phyloP scores from a whole-genome alignment of 2,113 vertebrate species.

The Silurus asotus region DNA sequence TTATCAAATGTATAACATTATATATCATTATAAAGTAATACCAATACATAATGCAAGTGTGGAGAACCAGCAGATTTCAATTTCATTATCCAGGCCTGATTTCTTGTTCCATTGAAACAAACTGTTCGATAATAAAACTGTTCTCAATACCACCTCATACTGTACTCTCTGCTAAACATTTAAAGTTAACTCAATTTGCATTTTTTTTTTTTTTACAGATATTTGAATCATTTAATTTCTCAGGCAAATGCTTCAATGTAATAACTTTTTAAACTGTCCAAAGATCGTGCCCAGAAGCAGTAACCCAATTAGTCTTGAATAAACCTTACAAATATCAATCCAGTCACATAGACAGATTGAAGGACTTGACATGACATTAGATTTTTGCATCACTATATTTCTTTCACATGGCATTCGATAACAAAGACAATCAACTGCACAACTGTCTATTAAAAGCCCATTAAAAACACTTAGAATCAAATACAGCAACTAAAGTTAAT shows the following conservation, averaged over 20 bases:
- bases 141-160: not conserved
- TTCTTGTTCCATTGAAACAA: not conserved
- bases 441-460: not conserved
- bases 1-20: not conserved
- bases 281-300: conserved; percentile 13
- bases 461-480: not conserved
- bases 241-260: conserved; percentile 31
- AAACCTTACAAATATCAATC: conserved; percentile 56
- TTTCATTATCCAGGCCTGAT: not conserved
- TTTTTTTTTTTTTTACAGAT: not conserved
- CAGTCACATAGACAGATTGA: conserved; percentile 13
- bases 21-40: not conserved
- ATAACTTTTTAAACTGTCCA: conserved; percentile 52
- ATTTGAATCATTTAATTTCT: not conserved
- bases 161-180: not conserved
- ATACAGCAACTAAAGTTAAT: not conserved
- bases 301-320: conserved; percentile 59
- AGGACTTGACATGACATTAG: not conserved
- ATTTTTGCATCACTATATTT: not conserved
- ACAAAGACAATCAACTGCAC: not conserved
- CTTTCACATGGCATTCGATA: not conserved
- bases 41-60: not conserved
- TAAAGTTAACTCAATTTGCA: not conserved
- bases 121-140: not conserved
- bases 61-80: not conserved